phyloP scores from a whole-genome alignment of 2,797 vertebrate genomes.

The Enteromius argenteus region DNA sequence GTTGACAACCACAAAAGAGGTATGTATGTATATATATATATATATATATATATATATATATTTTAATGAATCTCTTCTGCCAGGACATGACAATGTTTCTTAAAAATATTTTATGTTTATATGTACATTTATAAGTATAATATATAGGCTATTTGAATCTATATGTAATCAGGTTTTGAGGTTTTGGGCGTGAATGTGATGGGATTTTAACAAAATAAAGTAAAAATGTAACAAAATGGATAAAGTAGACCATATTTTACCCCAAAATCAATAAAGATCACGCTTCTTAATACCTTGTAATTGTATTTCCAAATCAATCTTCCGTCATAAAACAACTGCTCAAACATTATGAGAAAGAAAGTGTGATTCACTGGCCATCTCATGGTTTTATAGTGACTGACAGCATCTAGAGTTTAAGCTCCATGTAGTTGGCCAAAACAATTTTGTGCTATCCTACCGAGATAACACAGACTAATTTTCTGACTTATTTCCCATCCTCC shows the following conservation, averaged over 20 bases:
- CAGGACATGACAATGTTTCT: background rate
- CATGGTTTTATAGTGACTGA: conserved; percentile 22
- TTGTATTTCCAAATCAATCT: background rate
- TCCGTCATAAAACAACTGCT: conserved; percentile 10
- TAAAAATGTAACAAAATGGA: background rate
- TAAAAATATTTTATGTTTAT: background rate
- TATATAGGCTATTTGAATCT: background rate
- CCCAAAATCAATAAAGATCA: background rate
- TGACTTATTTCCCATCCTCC: conserved; percentile 24
- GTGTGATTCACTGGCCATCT: background rate
- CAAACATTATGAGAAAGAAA: background rate
- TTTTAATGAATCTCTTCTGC: too few species aligned
- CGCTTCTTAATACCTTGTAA: background rate
- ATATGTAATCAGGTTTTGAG: background rate
- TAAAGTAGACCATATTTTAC: background rate
- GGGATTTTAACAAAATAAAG: background rate
- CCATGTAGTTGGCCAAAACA: conserved; percentile 26
- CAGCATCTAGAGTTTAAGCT: conserved; percentile 27
- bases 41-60: too few species aligned
- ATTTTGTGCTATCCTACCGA: conserved; percentile 11
- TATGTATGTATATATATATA: too few species aligned
- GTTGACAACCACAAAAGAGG: too few species aligned
- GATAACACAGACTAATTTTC: conserved; percentile 40
- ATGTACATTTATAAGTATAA: background rate
- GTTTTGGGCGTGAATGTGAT: background rate